Evolutionary conservation across 2,113 vertebrate genomes (phyloP).

Genomic region (Balaenoptera acutorostrata): DNA sequence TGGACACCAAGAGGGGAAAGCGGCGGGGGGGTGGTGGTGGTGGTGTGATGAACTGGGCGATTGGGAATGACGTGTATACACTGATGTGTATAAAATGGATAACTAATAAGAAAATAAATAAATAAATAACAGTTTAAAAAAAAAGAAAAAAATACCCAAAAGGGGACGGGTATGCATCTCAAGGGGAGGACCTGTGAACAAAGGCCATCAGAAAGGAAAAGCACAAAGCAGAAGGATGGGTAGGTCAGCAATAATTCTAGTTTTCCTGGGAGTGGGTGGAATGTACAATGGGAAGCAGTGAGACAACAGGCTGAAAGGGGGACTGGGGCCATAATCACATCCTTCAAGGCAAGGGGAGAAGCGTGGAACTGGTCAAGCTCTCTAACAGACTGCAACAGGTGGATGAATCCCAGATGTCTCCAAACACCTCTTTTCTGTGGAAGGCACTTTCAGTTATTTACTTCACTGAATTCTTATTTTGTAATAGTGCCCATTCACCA

Average conservation of each 20-base stretch:
- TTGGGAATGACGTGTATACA: no score
- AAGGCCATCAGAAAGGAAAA: neutral
- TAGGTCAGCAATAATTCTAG: neutral
- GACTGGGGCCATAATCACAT: neutral
- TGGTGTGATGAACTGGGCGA: no score
- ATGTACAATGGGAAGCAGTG: neutral
- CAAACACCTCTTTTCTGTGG: neutral
- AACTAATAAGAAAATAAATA: no score
- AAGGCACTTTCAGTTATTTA: neutral
- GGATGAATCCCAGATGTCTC: neutral
- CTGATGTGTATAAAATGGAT: no score
- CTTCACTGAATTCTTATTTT: constrained; percentile 13
- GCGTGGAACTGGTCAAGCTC: neutral
- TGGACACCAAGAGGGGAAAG: no score
- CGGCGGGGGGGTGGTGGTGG: no score
- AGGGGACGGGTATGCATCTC: neutral
- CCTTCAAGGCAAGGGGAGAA: neutral
- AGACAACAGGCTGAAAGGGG: neutral
- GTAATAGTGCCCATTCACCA: neutral
- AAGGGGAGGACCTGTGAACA: neutral
- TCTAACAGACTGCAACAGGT: neutral
- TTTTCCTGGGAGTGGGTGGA: neutral
- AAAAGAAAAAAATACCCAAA: neutral
- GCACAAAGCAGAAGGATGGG: neutral
- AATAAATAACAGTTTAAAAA: neutral